These are phyloP conservation scores for Limnephilus marmoratus DNA, from an alignment of 2,888 invertebrate genomes.

Conservation along the genomic window DNA sequence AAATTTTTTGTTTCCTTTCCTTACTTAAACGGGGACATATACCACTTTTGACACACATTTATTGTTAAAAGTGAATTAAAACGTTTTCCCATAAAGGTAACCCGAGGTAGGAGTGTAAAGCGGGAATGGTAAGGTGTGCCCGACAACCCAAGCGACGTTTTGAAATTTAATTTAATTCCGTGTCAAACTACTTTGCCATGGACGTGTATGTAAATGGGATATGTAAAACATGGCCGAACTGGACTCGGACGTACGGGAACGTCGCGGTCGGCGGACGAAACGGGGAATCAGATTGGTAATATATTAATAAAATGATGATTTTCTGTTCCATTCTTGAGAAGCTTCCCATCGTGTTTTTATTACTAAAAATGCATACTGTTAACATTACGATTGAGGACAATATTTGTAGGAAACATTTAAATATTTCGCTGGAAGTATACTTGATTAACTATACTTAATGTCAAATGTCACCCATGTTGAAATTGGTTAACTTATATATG, in stretches of 20 bases:
- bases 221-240: slow-evolving; percentile 58
- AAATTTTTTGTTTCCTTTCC: neutral
- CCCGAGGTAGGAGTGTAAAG: neutral
- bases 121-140: slow-evolving; percentile 9
- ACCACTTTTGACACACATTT: neutral
- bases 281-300: neutral
- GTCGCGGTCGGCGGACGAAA: neutral
- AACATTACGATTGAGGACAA: too few relatives aligned
- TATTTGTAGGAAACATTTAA: too few relatives aligned
- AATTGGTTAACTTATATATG: too few relatives aligned
- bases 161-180: slow-evolving; percentile 66
- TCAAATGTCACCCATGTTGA: too few relatives aligned
- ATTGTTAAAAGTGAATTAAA: neutral
- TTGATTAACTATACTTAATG: too few relatives aligned
- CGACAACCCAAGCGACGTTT: slow-evolving; percentile 57
- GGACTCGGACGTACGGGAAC: neutral
- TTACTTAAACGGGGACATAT: neutral
- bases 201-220: slow-evolving; percentile 61
- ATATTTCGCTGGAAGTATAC: too few relatives aligned
- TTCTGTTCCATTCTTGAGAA: too few relatives aligned
- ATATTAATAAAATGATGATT: neutral
- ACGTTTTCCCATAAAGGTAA: slow-evolving; percentile 2
- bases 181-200: slow-evolving; percentile 64
- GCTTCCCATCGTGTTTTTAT: too few relatives aligned
- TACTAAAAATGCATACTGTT: too few relatives aligned